Conservation (phyloP, 1,140 invertebrate species). For the Eufriesea mexicana region DNA sequence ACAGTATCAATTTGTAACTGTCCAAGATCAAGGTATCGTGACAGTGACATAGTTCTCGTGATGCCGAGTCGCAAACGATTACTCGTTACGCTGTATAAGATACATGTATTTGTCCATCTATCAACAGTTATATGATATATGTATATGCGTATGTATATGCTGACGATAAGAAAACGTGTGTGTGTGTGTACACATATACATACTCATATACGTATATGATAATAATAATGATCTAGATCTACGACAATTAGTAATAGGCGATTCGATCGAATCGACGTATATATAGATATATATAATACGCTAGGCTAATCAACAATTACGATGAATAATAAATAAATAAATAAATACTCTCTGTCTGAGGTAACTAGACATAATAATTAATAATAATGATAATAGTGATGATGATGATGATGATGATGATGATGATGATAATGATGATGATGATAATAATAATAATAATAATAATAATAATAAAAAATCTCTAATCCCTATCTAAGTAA, state of each 20-base stretch:
- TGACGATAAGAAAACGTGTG: conserved; percentile 29
- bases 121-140: conserved; percentile 61
- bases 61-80: conserved; percentile 51
- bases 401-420: background rate
- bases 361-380: conserved; percentile 54
- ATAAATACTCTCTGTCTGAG: conserved; percentile 36
- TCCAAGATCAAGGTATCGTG: background rate
- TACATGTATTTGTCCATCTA: conserved; percentile 65
- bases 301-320: conserved; percentile 71
- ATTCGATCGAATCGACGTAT: conserved; percentile 54
- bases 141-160: conserved; percentile 52
- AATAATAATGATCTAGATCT: conserved; percentile 58
- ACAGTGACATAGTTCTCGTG: conserved; percentile 42
- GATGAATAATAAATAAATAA: conserved; percentile 62
- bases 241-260: conserved; percentile 68
- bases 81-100: conserved; percentile 53
- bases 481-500: conserved; percentile 64
- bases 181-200: conserved; percentile 53
- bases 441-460: conserved; percentile 36
- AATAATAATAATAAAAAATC: conserved; percentile 48
- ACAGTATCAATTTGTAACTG: background rate
- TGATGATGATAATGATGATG: background rate
- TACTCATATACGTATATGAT: conserved; percentile 8
- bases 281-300: conserved; percentile 20
- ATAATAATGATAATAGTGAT: background rate